Conservation (phyloP, 1,140 invertebrate genomes). For the Listronotus oregonensis region DNA sequence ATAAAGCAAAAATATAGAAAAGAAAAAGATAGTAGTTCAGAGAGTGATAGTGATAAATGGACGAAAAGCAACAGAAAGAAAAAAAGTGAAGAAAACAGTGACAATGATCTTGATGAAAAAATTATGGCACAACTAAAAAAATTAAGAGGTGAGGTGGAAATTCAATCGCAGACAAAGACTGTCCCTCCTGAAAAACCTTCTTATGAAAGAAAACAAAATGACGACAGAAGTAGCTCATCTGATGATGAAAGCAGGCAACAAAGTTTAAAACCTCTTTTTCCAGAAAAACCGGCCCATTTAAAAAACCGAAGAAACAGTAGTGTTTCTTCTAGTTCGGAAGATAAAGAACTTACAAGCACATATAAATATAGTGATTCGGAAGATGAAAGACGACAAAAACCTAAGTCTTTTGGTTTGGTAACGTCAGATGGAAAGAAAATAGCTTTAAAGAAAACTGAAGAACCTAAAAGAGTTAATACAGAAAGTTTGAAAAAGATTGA, state of each 20-base stretch:
- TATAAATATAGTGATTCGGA: constrained; percentile 37
- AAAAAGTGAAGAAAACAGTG: constrained; percentile 11
- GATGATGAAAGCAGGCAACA: not conserved
- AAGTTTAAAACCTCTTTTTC: not conserved
- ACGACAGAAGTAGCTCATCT: constrained; percentile 11
- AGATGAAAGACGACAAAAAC: constrained; percentile 25
- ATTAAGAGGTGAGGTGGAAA: constrained; percentile 25
- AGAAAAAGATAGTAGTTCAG: not conserved
- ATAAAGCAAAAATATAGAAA: not conserved
- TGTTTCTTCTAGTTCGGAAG: constrained; percentile 17
- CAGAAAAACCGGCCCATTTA: constrained; percentile 4
- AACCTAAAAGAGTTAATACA: constrained; percentile 20
- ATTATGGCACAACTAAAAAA: constrained; percentile 34
- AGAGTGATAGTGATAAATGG: constrained; percentile 33
- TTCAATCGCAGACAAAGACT: not conserved
- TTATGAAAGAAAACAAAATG: constrained; percentile 16
- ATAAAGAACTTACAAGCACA: not conserved
- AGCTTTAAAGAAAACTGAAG: constrained; percentile 20
- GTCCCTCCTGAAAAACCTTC: constrained; percentile 23
- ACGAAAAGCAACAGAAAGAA: constrained; percentile 5
- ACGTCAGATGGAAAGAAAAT: constrained; percentile 59
- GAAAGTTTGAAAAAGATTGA: constrained; percentile 38
- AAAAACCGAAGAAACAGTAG: not conserved
- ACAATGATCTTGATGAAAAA: constrained; percentile 31
- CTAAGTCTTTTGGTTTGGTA: constrained; percentile 56